A percentile compares a stretch with the other conserved stretches of the same genome.
Evolutionary conservation across 2,113 vertebrate species (phyloP).

Genomic region (Solea solea): DNA sequence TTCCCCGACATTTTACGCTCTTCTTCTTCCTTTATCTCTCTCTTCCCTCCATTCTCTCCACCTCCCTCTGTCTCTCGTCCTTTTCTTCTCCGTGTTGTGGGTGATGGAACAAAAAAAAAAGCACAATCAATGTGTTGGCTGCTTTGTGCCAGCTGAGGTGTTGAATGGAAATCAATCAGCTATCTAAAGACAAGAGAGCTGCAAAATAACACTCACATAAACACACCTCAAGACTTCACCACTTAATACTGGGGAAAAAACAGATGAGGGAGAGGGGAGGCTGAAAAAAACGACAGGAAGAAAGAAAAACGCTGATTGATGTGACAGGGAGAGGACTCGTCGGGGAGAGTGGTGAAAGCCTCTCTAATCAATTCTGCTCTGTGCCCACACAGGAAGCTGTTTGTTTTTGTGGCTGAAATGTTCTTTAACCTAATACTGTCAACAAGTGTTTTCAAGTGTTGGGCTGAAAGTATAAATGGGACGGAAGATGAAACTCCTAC

Average conservation of each 20-base stretch:
- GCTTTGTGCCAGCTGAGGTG: slow-evolving; percentile 52
- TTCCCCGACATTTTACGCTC: background rate
- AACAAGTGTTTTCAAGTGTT: slow-evolving; percentile 6
- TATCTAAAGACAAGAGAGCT: slow-evolving; percentile 58
- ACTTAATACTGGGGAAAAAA: background rate
- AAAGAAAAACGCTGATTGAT: slow-evolving; percentile 12
- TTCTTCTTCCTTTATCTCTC: slow-evolving; percentile 3
- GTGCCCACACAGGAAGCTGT: slow-evolving; percentile 23
- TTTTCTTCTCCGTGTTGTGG: slow-evolving; percentile 37
- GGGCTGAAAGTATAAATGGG: background rate
- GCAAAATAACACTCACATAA: slow-evolving; percentile 48
- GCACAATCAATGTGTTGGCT: slow-evolving; percentile 59
- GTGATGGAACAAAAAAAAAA: slow-evolving; percentile 62
- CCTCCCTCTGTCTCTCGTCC: background rate
- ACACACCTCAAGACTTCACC: slow-evolving; percentile 6
- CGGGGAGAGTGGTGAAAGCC: slow-evolving; percentile 10
- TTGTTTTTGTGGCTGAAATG: slow-evolving; percentile 9
- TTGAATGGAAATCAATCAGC: slow-evolving; percentile 69
- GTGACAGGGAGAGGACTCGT: slow-evolving; percentile 8
- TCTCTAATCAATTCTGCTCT: slow-evolving; percentile 23
- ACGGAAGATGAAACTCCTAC: background rate
- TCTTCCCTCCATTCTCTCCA: slow-evolving; percentile 5
- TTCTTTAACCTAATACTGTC: slow-evolving; percentile 2
- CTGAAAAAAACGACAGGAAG: background rate
- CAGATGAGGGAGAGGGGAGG: background rate